Evolutionary conservation across 1,140 invertebrate species (phyloP).

Genomic region (Stratiolaelaps scimitus): DNA sequence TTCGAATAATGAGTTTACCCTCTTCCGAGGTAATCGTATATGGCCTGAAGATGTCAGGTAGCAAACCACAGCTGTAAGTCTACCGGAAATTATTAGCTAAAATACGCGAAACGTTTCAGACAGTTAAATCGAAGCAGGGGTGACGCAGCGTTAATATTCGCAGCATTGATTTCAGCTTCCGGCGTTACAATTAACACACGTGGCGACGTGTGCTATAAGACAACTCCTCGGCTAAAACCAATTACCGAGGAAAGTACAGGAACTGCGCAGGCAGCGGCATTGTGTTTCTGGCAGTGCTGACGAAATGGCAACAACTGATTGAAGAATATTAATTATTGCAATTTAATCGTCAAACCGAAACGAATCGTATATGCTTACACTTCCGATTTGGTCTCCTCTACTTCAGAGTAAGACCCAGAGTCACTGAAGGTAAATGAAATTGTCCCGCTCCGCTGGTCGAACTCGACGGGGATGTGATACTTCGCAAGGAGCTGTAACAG

Average conservation of each 20-base stretch:
- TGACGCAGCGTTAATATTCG: too few relatives aligned
- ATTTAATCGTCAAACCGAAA: not conserved
- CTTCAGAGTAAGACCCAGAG: not conserved
- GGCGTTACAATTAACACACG: too few relatives aligned
- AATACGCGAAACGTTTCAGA: not conserved
- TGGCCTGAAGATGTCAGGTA: not conserved
- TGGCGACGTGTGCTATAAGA: too few relatives aligned
- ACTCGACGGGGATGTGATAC: slow-evolving; percentile 19
- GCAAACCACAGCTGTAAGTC: too few relatives aligned
- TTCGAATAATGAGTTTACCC: slow-evolving; percentile 5
- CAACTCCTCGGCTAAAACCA: not conserved
- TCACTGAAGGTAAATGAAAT: slow-evolving; percentile 12
- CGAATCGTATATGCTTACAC: not conserved
- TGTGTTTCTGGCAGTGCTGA: not conserved
- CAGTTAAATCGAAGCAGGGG: too few relatives aligned
- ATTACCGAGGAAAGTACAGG: not conserved
- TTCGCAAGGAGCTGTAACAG: slow-evolving; percentile 21
- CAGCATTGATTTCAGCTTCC: too few relatives aligned
- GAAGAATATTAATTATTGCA: not conserved
- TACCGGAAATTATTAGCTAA: too few relatives aligned
- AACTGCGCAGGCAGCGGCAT: not conserved
- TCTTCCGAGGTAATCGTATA: not conserved
- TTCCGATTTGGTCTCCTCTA: not conserved
- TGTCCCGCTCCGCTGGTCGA: not conserved
- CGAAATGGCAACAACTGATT: not conserved